Evolutionary conservation across 2,113 vertebrate species (phyloP).

Genomic region (Callithrix jacchus): DNA sequence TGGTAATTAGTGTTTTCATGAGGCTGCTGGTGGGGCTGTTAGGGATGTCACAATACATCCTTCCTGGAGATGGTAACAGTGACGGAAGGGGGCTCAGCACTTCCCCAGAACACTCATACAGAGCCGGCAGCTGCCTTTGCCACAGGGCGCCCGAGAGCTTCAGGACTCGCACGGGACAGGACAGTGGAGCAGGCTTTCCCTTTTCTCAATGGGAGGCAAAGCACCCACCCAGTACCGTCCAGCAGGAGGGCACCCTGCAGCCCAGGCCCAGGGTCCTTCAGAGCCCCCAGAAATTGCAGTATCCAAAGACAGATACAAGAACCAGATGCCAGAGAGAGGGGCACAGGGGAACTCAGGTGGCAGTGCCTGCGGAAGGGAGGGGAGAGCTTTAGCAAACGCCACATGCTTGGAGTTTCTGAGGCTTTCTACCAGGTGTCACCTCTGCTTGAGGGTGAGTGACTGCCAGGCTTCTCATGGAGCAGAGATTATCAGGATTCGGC

Average conservation of each 20-base stretch:
- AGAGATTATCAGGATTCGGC: fast-evolving
- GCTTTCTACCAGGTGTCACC: neutral
- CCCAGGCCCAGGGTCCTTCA: fast-evolving
- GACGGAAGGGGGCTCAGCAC: too few relatives aligned
- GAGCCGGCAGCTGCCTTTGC: fast-evolving
- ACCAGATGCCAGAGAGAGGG: neutral
- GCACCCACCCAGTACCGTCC: fast-evolving
- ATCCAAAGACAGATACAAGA: fast-evolving
- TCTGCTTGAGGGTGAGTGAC: fast-evolving
- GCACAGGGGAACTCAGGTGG: fast-evolving
- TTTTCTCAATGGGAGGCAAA: fast-evolving
- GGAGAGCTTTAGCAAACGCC: neutral
- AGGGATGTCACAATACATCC: neutral
- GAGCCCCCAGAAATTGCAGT: neutral
- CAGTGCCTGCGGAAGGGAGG: neutral
- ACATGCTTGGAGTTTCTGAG: neutral
- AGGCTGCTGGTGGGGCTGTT: conserved; percentile 11
- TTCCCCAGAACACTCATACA: fast-evolving
- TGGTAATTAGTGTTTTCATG: neutral
- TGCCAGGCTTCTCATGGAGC: fast-evolving
- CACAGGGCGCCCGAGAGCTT: fast-evolving
- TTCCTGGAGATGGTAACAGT: neutral
- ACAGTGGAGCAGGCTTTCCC: too few relatives aligned
- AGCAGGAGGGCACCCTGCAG: neutral
- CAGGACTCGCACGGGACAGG: fast-evolving